Evolutionary conservation across 2,888 invertebrate species (phyloP).

Genomic region (Glaucopsyche alexis): DNA sequence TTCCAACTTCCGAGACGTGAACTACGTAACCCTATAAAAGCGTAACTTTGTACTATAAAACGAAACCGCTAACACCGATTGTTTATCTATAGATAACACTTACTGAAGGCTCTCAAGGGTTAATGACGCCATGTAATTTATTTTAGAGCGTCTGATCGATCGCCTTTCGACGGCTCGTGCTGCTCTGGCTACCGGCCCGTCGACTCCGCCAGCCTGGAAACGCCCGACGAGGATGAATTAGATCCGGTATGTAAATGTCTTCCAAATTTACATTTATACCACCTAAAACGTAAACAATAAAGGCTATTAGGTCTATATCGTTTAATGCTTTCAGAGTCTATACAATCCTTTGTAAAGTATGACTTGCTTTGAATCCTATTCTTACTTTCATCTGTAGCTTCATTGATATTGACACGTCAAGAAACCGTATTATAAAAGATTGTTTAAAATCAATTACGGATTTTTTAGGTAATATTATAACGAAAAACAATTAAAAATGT

Average conservation of each 20-base stretch:
- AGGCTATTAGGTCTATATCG: too few relatives aligned
- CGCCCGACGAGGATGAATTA: constrained; percentile 84
- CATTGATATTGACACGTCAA: too few relatives aligned
- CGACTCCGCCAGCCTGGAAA: constrained; percentile 86
- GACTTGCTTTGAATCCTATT: too few relatives aligned
- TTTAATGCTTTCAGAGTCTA: too few relatives aligned
- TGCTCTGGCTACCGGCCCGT: constrained; percentile 90
- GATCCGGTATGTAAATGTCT: constrained; percentile 65
- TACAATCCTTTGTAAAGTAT: too few relatives aligned
- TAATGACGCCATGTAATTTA: constrained; percentile 38
- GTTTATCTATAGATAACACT: neutral
- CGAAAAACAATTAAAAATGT: too few relatives aligned
- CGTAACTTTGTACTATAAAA: neutral
- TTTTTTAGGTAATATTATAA: too few relatives aligned
- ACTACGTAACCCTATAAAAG: neutral
- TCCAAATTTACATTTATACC: neutral
- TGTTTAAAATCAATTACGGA: too few relatives aligned
- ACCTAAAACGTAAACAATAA: too few relatives aligned
- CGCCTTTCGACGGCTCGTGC: constrained; percentile 93
- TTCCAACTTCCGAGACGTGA: too few relatives aligned
- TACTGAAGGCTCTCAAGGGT: neutral
- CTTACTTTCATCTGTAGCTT: too few relatives aligned
- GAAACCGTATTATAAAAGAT: too few relatives aligned
- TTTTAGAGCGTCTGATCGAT: constrained; percentile 87
- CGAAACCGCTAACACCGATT: neutral